Percentiles rank a stretch among this genome's conserved stretches.
phyloP scores from a whole-genome alignment of 2,797 vertebrate genomes.

The Cetoscarus ocellatus region DNA sequence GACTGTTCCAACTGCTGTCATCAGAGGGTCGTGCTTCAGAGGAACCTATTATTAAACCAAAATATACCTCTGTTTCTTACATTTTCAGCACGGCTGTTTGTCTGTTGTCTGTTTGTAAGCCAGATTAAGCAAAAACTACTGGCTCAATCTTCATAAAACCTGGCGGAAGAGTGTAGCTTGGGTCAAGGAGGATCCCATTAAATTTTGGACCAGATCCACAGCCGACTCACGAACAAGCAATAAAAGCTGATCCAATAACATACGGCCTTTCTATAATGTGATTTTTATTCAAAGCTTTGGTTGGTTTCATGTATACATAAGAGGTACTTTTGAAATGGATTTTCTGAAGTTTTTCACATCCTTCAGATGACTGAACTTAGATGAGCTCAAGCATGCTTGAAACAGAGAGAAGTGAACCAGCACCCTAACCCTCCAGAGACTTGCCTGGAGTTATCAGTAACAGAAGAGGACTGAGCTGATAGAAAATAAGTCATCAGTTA shows the following conservation, averaged over 20 bases:
- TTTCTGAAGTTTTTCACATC: too few relatives aligned
- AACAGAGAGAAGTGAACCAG: too few relatives aligned
- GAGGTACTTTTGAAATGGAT: too few relatives aligned
- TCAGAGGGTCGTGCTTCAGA: not conserved
- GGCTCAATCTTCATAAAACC: not conserved
- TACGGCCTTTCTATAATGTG: not conserved
- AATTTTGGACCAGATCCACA: conserved; percentile 2
- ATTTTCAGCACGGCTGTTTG: not conserved
- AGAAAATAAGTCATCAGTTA: too few relatives aligned
- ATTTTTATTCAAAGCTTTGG: not conserved
- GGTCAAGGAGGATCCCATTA: conserved; percentile 6
- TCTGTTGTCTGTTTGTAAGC: conserved; percentile 1
- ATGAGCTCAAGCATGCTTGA: too few relatives aligned
- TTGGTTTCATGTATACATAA: not conserved
- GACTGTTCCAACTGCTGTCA: not conserved
- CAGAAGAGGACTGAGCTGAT: too few relatives aligned
- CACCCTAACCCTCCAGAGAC: too few relatives aligned
- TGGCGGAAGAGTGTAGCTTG: conserved; percentile 1
- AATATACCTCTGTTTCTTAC: not conserved
- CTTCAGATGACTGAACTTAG: too few relatives aligned
- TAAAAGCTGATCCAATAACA: conserved; percentile 6
- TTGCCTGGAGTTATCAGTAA: too few relatives aligned
- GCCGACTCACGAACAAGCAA: not conserved
- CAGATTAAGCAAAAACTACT: not conserved
- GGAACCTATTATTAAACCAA: not conserved